Percentiles rank a stretch among this genome's conserved stretches.
Conservation (phyloP, 2,888 invertebrate species). For the Drosophila macrospina region DNA sequence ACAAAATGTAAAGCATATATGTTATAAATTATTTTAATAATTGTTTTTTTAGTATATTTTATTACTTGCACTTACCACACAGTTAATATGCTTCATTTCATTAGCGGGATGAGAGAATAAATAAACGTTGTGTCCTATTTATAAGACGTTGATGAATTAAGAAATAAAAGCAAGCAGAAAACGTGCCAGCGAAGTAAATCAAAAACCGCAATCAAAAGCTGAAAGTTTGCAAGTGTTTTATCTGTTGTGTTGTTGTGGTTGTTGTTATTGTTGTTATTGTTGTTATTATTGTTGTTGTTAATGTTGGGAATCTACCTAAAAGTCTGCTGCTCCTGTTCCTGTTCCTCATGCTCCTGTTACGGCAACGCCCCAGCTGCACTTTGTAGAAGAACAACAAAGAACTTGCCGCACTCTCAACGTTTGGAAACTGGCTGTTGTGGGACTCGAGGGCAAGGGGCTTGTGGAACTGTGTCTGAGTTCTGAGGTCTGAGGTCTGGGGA, state of each 20-base stretch:
- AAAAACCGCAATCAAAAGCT: conserved; percentile 47
- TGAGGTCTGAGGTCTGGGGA: conserved; percentile 1
- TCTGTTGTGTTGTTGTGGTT: conserved; percentile 4
- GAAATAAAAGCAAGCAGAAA: conserved; percentile 25
- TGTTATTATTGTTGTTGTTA: conserved; percentile 10
- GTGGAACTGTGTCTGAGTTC: conserved; percentile 9
- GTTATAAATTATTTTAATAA: too few species aligned
- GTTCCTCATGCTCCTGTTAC: conserved; percentile 53
- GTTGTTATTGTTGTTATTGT: conserved; percentile 7
- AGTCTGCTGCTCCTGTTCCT: conserved; percentile 44
- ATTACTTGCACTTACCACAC: neutral
- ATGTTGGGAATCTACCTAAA: conserved; percentile 19
- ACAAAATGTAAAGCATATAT: too few species aligned
- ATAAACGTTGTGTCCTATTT: conserved; percentile 11
- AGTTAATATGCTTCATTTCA: neutral
- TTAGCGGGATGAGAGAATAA: neutral
- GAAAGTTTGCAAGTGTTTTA: conserved; percentile 15
- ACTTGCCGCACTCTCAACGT: conserved; percentile 44
- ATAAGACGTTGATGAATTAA: conserved; percentile 40
- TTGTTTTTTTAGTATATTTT: too few species aligned
- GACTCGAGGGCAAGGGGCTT: conserved; percentile 3
- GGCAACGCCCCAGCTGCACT: conserved; percentile 72
- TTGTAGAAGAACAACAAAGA: conserved; percentile 46
- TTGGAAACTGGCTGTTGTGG: conserved; percentile 8
- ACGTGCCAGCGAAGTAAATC: conserved; percentile 45